A percentile compares a stretch with the other conserved stretches of the same genome.
These are phyloP conservation scores for Hippopotamus amphibius DNA, from an alignment of 2,113 vertebrate genomes.

Conservation along the genomic window DNA sequence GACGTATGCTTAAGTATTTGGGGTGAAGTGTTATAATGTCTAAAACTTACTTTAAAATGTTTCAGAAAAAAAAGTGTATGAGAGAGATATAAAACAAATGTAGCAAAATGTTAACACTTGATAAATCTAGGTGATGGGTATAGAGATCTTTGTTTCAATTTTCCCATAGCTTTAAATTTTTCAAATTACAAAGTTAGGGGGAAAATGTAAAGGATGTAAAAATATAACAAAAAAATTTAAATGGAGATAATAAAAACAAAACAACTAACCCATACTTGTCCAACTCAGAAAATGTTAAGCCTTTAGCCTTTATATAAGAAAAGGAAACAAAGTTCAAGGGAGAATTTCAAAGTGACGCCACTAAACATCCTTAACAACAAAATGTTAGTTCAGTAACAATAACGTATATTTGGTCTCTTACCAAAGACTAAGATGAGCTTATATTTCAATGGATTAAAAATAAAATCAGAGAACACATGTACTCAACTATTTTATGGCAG, in stretches of 20 bases:
- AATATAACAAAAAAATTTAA: background rate
- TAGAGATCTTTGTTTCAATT: background rate
- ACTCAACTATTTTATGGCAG: conserved; percentile 35
- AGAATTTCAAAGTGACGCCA: background rate
- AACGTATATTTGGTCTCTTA: background rate
- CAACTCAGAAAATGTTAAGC: background rate
- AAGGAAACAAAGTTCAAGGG: conserved; percentile 27
- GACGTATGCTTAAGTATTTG: background rate
- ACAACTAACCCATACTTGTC: background rate
- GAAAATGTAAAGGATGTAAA: background rate
- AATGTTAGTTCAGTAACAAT: background rate
- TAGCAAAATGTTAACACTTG: conserved; percentile 12
- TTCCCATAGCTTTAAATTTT: background rate
- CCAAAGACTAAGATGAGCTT: conserved; percentile 12
- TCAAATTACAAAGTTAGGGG: background rate
- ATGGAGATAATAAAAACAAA: conserved; percentile 20
- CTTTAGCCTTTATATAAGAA: background rate
- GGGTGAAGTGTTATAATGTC: background rate
- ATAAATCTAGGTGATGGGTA: background rate
- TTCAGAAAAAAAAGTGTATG: background rate
- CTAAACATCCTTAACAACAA: background rate
- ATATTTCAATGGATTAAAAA: conserved; percentile 53
- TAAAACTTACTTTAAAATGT: conserved; percentile 3
- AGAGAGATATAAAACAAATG: background rate
- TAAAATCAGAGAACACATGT: conserved; percentile 45